Evolutionary conservation across 2,888 invertebrate species (phyloP), one percentile per base, ranked within the genome.

Genomic region (Dynastes tityus): DNA sequence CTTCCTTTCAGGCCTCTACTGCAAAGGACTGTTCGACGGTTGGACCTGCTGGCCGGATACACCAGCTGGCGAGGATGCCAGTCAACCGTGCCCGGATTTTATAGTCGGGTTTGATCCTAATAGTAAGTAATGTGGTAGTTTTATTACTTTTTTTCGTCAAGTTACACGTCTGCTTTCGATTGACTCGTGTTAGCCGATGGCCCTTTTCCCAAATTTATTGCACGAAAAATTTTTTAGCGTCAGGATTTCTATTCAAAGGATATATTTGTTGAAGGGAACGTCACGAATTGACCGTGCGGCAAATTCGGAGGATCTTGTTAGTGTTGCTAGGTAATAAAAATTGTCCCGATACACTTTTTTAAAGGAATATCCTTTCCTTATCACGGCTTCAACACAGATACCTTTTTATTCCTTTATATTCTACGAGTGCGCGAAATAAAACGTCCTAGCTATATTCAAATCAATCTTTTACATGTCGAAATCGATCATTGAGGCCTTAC

Each of bases 21-120:
- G 96, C 88, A 91, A 91, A 65, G 93, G 94, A 81, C 93, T 93
- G 40, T 97, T 94, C 89, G 96, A 97, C 89, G 93, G 93, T 73
- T 96, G 96, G 95, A 91, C 93, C 37, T 97, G 96, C 88, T 93
- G 93, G 91, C 94, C 94, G 80, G 92, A 93, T 90, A 95, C 96
- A 13, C 89, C 90, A 55, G 91, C 93, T 84, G 95, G 94, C 83
- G 86, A 89, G 82, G 91, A 91, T 77, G 95, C 93, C 55, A 91
- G 89, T 88, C 92, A 92, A 81, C 90, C 89, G 79, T 95, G 95
- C 87, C 95, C 95, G n/a, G 90, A 88, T 82, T 95, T 95, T 88
- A 92, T 95, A 83, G 91, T 92, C 68, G 95, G 95, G 84, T 95
- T 95, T 88, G 94, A 94, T 86, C 90, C 93, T 77, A 90, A 90